Evolutionary conservation across 2,888 invertebrate species (phyloP).

Genomic region (Tenthredo amoena): DNA sequence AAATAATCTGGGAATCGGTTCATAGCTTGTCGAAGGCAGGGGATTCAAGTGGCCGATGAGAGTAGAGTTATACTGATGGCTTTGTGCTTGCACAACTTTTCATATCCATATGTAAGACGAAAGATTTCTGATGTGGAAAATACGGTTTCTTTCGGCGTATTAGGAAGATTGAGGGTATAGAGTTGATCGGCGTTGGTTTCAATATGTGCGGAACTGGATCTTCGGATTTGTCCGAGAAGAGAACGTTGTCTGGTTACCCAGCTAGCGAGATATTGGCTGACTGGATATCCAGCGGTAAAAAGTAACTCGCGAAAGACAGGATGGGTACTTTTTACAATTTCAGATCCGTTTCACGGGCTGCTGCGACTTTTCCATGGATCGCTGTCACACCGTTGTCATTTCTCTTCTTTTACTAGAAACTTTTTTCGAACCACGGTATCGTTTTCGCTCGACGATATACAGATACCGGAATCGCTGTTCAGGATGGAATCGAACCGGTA

Average conservation of each 20-base stretch:
- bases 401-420: slow-evolving; percentile 12
- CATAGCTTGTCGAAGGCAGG: background rate
- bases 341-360: slow-evolving; percentile 28
- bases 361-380: slow-evolving; percentile 14
- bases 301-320: slow-evolving; percentile 24
- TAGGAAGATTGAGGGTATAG: background rate
- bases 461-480: background rate
- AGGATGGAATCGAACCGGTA: background rate
- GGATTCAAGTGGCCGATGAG: background rate
- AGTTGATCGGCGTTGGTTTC: slow-evolving; percentile 5
- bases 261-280: slow-evolving; percentile 20
- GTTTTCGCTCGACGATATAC: background rate
- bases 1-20: background rate
- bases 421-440: background rate
- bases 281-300: background rate
- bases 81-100: background rate
- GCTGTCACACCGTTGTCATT: slow-evolving; percentile 20
- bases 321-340: slow-evolving; percentile 29
- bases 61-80: background rate
- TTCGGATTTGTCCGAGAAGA: slow-evolving; percentile 15
- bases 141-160: background rate
- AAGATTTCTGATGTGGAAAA: background rate
- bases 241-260: slow-evolving; percentile 20
- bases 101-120: background rate
- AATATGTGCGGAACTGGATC: slow-evolving; percentile 24